A percentile compares a stretch with the other conserved stretches of the same genome.
These are phyloP conservation scores for Psittacus erithacus DNA, from an alignment of 2,113 vertebrate genomes.

Conservation along the genomic window DNA sequence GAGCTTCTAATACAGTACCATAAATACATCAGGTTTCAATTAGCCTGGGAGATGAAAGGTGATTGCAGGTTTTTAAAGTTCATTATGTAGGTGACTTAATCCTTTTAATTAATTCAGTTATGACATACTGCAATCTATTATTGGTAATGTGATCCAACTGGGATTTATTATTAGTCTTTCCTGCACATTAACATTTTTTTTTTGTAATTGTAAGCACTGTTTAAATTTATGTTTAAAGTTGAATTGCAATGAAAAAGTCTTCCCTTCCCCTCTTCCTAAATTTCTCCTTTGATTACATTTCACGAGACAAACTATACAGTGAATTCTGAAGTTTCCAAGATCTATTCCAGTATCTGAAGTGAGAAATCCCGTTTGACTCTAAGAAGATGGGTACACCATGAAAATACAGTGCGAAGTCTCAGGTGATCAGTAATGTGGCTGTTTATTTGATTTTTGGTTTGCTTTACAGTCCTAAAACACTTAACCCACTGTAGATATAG, in stretches of 20 bases:
- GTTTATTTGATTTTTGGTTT: neutral
- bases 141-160: neutral
- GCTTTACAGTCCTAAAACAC: neutral
- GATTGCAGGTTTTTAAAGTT: conserved; percentile 40
- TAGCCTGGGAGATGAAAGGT: conserved; percentile 34
- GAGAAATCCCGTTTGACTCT: neutral
- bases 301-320: neutral
- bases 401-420: neutral
- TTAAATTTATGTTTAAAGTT: neutral
- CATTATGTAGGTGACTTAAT: conserved; percentile 32
- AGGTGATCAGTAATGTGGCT: neutral
- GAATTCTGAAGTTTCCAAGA: neutral
- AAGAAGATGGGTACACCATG: neutral
- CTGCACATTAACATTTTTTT: neutral
- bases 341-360: neutral
- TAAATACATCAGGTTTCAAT: conserved; percentile 62
- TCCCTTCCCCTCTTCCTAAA: neutral
- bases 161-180: neutral
- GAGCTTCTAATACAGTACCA: conserved; percentile 7
- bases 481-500: neutral
- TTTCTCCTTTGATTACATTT: neutral
- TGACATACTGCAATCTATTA: neutral
- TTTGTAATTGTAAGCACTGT: neutral
- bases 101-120: conserved; percentile 55
- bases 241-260: neutral